Conservation (phyloP, 2,888 invertebrate species). For the Nezara viridula region DNA sequence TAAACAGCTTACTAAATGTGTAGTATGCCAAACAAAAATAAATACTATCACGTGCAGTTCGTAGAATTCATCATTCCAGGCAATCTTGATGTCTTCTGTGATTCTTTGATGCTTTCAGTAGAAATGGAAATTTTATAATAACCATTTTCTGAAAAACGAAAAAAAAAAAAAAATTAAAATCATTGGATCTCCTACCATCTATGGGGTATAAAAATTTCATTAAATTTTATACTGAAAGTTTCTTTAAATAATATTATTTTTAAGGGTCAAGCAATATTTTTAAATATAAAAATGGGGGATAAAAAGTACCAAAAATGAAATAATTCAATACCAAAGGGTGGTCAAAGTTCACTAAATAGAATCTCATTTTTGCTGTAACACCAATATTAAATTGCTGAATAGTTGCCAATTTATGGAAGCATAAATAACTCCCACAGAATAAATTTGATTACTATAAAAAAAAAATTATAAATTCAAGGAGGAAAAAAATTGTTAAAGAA, state of each 20-base stretch:
- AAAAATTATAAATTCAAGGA: neutral
- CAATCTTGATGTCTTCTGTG: conserved; percentile 4
- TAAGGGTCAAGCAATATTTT: neutral
- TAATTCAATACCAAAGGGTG: neutral
- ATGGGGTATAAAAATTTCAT: neutral
- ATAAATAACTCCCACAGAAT: conserved; percentile 6
- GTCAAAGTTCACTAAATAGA: conserved; percentile 19
- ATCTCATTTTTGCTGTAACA: conserved; percentile 32
- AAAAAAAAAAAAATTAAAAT: neutral
- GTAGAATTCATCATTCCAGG: conserved; percentile 49
- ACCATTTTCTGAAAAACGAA: conserved; percentile 13
- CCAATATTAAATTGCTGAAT: conserved; percentile 36
- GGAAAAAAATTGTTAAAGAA: neutral
- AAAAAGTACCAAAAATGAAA: neutral
- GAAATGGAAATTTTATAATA: conserved; percentile 2
- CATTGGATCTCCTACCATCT: neutral
- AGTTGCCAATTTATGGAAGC: conserved; percentile 24
- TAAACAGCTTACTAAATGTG: neutral
- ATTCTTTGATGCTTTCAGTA: conserved; percentile 28
- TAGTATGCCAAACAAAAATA: conserved; percentile 27
- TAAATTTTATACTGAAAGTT: neutral
- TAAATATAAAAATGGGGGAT: neutral
- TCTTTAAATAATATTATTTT: neutral
- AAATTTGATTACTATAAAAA: neutral
- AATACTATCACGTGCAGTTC: conserved; percentile 47